A percentile compares a stretch with the other conserved stretches of the same genome.
These are phyloP conservation scores for Gambusia holbrooki DNA, from an alignment of 2,113 vertebrate genomes.

Conservation along the genomic window DNA sequence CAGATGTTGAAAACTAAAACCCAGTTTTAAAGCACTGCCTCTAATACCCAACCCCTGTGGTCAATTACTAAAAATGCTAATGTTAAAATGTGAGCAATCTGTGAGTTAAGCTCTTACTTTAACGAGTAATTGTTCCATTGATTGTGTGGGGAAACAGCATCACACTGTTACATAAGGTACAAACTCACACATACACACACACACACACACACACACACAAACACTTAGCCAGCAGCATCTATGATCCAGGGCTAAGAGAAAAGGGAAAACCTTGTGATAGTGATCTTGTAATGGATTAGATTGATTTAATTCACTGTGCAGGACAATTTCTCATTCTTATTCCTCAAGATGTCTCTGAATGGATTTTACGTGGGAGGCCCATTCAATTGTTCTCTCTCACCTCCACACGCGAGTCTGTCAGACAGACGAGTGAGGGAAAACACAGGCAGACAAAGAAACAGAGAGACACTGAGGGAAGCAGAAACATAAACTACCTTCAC, in stretches of 20 bases:
- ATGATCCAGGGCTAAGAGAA: conserved; percentile 62
- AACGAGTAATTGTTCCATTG: conserved; percentile 38
- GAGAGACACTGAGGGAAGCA: conserved; percentile 29
- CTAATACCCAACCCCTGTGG: neutral
- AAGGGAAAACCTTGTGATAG: conserved; percentile 59
- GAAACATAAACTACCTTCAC: conserved; percentile 62
- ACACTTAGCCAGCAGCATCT: conserved; percentile 21
- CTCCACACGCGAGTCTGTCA: conserved; percentile 46
- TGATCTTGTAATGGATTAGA: conserved; percentile 72
- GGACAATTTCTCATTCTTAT: conserved; percentile 71
- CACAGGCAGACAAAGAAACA: conserved; percentile 57
- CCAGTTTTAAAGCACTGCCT: conserved; percentile 2
- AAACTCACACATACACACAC: conserved; percentile 17
- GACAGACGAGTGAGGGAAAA: conserved; percentile 41
- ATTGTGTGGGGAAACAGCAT: conserved; percentile 13
- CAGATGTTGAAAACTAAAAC: neutral
- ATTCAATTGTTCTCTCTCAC: conserved; percentile 65
- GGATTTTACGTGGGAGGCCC: conserved; percentile 73
- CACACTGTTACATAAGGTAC: conserved; percentile 10
- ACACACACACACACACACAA: conserved; percentile 6
- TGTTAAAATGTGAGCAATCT: conserved; percentile 19
- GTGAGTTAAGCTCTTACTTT: conserved; percentile 9
- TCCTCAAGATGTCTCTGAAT: conserved; percentile 71
- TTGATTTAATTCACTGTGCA: conserved; percentile 65
- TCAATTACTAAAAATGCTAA: conserved; percentile 17